Base-by-base conservation (phyloP, 2,797 vertebrate genomes). In the Kryptolebias ocellatus region DNA sequence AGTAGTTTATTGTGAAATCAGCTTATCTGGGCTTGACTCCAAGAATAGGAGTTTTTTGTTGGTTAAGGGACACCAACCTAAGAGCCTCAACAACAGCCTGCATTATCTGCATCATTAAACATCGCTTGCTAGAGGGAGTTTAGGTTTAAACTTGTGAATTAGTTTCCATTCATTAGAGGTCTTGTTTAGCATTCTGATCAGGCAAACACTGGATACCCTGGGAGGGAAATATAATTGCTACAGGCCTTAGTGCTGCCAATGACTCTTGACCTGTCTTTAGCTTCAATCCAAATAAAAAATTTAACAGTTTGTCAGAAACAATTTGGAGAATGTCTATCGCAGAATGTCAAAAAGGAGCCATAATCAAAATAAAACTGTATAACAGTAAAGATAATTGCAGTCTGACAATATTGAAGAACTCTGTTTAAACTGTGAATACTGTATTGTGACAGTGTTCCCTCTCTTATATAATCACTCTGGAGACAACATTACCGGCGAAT, bases 121-220 rank as follows among this genome's bases (percentile, higher is more conserved):
- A 42, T 51, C 15, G 63, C 57, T 80, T 55, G 60, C 85, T 65
- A 5, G 20, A 47, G 79, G 80, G 60, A n/a, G 31, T 66, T 66
- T 54, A 53, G 71, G 27, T 84, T 82, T 74, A 76, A 85, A 83
- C 72, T 58, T 60, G 58, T 77, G 76, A 79, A 77, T 53, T 37
- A 39, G 24, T 54, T 77, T 60, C 64, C 75, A 70, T 76, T 85
- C 76, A 64, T 87, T 84, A 80, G 45, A 18, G 9, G 27, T 52
- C 5, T 29, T 70, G 28, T 82, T 92, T 92, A 84, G 77, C 81
- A 92, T 90, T 94, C 90, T 69, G 84, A 83, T 89, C 87, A 89
- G 63, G 77, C 60, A 60, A 60, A 78, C 54, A 5, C 8, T 60
- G 63, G 68, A 72, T 71, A 60, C 70, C 64, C 76, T 67, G 44